These are phyloP conservation scores for Cinclus cinclus DNA, from an alignment of 2,113 vertebrate genomes.

Conservation along the genomic window DNA sequence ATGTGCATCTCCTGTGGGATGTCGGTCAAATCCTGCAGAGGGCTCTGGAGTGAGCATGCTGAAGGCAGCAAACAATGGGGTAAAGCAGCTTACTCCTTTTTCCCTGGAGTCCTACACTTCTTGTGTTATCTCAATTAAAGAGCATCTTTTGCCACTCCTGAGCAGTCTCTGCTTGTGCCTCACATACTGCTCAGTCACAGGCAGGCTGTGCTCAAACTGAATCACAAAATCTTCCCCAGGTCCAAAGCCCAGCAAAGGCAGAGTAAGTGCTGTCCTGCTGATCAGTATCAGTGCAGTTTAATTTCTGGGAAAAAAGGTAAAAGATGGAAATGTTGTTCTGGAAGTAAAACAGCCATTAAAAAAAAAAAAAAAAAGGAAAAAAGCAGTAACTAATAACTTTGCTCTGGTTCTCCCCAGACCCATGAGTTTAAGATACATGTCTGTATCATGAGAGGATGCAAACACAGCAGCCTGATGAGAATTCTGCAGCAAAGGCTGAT, in stretches of 20 bases:
- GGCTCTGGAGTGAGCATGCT: neutral
- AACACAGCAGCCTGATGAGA: neutral
- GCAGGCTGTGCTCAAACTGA: neutral
- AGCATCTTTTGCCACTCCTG: neutral
- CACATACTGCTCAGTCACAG: neutral
- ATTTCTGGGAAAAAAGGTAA: neutral
- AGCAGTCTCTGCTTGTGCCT: neutral
- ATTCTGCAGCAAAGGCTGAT: neutral
- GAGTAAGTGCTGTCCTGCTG: neutral
- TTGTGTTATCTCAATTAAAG: neutral
- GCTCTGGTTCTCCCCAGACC: neutral
- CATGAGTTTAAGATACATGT: neutral
- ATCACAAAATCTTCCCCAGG: neutral
- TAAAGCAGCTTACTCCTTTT: neutral
- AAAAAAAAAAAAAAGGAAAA: neutral
- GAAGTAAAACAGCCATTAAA: neutral
- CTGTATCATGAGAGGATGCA: neutral
- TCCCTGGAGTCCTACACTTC: neutral
- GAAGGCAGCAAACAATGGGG: neutral
- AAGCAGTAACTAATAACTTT: rapidly evolving
- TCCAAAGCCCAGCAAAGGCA: neutral
- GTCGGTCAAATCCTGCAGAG: neutral
- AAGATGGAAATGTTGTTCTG: neutral
- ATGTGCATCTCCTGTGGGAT: neutral
- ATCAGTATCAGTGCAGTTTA: neutral